Evolutionary conservation across 2,888 invertebrate species (phyloP).

Genomic region (Glaucopsyche alexis): DNA sequence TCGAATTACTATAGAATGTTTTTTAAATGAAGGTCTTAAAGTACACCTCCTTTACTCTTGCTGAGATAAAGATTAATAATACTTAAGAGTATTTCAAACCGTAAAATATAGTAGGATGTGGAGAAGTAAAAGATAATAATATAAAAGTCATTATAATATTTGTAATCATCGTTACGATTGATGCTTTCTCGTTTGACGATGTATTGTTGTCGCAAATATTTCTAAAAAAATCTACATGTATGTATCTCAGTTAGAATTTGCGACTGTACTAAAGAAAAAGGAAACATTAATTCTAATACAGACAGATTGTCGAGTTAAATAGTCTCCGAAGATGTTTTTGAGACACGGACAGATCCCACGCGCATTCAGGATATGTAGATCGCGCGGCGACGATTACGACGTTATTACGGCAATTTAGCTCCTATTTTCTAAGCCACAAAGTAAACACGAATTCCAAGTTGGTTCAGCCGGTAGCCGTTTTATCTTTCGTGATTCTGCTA

Average conservation of each 20-base stretch:
- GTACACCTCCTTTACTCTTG: neutral
- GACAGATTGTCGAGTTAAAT: conserved; percentile 25
- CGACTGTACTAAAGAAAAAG: neutral
- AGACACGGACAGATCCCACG: conserved; percentile 56
- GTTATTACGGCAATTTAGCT: conserved; percentile 8
- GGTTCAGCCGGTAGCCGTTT: conserved; percentile 36
- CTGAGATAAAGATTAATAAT: neutral
- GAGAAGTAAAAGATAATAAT: neutral
- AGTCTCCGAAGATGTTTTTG: conserved; percentile 23
- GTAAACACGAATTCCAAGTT: conserved; percentile 24
- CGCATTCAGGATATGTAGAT: conserved; percentile 51
- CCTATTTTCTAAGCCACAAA: conserved; percentile 21
- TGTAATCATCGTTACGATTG: too few species aligned
- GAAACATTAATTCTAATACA: neutral
- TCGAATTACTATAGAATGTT: conserved; percentile 2
- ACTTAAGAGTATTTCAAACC: neutral
- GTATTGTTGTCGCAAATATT: too few species aligned
- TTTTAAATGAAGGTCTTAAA: conserved; percentile 11
- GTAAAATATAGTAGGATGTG: neutral
- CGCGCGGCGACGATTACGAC: conserved; percentile 45
- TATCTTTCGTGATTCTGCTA: conserved; percentile 39
- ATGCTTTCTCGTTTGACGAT: too few species aligned
- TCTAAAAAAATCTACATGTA: too few species aligned
- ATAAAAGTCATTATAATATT: too few species aligned
- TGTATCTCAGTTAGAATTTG: neutral